These are phyloP conservation scores for Amazona vittata DNA, from an alignment of 2,113 vertebrate genomes.

Conservation along the genomic window DNA sequence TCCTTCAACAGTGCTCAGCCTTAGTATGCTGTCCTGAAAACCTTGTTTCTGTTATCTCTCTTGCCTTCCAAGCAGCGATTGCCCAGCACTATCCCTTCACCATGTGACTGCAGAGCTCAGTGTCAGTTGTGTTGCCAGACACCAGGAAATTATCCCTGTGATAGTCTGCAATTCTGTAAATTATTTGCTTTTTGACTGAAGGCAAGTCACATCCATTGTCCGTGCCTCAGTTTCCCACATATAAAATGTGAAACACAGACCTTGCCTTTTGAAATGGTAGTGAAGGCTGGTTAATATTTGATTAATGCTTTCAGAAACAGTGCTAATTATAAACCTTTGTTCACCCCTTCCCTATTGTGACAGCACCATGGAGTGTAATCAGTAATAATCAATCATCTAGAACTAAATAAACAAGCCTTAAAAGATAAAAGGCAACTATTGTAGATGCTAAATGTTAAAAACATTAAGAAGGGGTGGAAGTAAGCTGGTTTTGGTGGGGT, in stretches of 20 bases:
- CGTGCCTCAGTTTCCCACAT: neutral
- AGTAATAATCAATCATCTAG: neutral
- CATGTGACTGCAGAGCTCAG: neutral
- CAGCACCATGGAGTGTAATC: neutral
- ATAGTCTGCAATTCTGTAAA: neutral
- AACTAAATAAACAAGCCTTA: neutral
- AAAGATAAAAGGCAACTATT: neutral
- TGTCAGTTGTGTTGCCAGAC: neutral
- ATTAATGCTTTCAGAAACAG: slow-evolving; percentile 5
- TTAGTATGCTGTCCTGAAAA: neutral
- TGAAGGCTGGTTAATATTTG: neutral
- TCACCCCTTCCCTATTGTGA: neutral
- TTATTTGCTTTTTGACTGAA: neutral
- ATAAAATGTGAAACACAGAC: neutral
- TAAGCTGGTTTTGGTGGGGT: neutral
- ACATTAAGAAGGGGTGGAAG: neutral
- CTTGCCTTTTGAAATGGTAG: neutral
- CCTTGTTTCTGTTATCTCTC: neutral
- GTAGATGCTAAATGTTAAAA: neutral
- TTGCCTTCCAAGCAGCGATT: neutral
- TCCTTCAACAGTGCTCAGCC: neutral
- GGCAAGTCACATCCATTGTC: neutral
- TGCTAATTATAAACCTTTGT: neutral
- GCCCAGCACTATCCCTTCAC: neutral
- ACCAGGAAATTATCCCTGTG: neutral